Evolutionary conservation across 1,140 invertebrate species (phyloP).

Genomic region (Heliconius congener): DNA sequence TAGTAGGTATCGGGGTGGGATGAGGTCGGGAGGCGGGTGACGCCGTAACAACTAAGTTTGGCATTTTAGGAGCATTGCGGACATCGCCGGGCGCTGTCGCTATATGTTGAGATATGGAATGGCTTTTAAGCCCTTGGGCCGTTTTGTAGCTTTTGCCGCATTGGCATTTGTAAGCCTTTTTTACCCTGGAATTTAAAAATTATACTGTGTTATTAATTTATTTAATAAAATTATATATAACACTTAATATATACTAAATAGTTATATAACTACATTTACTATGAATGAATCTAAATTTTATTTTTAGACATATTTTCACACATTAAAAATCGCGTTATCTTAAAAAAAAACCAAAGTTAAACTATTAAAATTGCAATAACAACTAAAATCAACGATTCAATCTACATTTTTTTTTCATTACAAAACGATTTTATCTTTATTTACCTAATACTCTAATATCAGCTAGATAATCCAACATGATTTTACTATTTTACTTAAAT

Average conservation of each 20-base stretch:
- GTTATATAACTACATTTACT: neutral
- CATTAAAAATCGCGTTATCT: neutral
- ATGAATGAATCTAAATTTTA: too few species aligned
- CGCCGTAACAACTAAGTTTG: slow-evolving; percentile 64
- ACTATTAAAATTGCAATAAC: neutral
- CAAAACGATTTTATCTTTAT: neutral
- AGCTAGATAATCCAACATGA: too few species aligned
- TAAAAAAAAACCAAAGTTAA: neutral
- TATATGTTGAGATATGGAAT: slow-evolving; percentile 84
- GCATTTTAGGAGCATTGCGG: slow-evolving; percentile 45
- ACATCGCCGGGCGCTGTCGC: slow-evolving; percentile 43
- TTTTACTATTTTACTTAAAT: neutral
- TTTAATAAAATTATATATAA: neutral
- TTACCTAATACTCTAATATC: neutral
- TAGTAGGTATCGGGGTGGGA: slow-evolving; percentile 31
- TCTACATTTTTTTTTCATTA: neutral
- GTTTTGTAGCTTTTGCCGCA: slow-evolving; percentile 93
- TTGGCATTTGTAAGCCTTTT: slow-evolving; percentile 89
- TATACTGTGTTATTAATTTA: neutral
- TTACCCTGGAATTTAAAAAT: slow-evolving; percentile 82
- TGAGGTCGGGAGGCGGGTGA: slow-evolving; percentile 50
- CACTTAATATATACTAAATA: neutral
- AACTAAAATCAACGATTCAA: neutral
- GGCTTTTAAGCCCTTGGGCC: slow-evolving; percentile 87
- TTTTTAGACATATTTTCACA: neutral